Evolutionary conservation across 2,888 invertebrate genomes (phyloP).

Genomic region (Sarcophaga subvicina): DNA sequence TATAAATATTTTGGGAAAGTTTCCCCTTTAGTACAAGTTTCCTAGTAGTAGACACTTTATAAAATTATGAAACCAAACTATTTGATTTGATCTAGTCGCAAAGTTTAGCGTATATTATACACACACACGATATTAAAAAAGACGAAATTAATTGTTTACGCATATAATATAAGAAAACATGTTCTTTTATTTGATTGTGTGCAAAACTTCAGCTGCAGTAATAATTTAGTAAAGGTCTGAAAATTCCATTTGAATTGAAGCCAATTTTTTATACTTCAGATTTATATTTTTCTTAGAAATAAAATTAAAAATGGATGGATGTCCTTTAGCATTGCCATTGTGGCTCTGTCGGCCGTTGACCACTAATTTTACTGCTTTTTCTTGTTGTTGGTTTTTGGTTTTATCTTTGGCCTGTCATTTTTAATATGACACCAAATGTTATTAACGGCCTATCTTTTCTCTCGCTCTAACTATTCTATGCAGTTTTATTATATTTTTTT

Average conservation of each 20-base stretch:
- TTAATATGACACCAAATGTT: slow-evolving; percentile 64
- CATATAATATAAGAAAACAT: slow-evolving; percentile 4
- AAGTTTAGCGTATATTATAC: no score
- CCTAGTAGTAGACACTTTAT: no score
- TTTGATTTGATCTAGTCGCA: no score
- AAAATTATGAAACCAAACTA: no score
- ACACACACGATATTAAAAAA: no score
- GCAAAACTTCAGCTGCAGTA: slow-evolving; percentile 51
- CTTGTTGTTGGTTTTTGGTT: slow-evolving; percentile 1
- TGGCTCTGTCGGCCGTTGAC: not conserved
- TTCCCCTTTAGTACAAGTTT: no score
- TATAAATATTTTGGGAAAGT: not conserved
- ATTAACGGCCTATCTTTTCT: slow-evolving; percentile 54
- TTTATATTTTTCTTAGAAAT: no score
- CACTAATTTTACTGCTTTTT: slow-evolving; percentile 30
- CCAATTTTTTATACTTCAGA: slow-evolving; percentile 19
- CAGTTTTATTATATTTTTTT: slow-evolving; percentile 42
- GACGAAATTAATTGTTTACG: no score
- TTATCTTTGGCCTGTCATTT: slow-evolving; percentile 55
- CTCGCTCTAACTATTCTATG: slow-evolving; percentile 28
- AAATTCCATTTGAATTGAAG: slow-evolving; percentile 42
- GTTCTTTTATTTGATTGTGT: not conserved
- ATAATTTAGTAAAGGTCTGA: slow-evolving; percentile 58
- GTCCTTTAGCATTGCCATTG: slow-evolving; percentile 8
- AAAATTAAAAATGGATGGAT: not conserved